These are phyloP conservation scores for Hesperophylax magnus DNA, from an alignment of 1,140 invertebrate genomes.

Conservation along the genomic window DNA sequence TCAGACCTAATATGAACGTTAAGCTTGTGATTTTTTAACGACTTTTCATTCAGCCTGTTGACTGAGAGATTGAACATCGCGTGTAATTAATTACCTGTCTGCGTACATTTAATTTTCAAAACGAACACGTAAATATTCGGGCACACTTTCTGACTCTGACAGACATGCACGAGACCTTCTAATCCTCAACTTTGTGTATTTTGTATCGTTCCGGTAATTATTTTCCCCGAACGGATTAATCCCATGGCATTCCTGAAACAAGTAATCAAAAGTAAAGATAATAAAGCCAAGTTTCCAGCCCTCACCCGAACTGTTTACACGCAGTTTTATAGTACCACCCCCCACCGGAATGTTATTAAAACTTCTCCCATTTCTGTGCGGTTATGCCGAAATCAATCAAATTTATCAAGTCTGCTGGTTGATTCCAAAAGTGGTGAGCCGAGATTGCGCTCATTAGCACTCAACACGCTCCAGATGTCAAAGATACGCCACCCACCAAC, in stretches of 20 bases:
- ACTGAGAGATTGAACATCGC: constrained; percentile 18
- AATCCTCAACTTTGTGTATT: no score
- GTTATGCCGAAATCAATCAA: constrained; percentile 39
- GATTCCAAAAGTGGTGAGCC: constrained; percentile 25
- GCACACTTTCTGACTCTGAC: no score
- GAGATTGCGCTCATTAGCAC: constrained; percentile 41
- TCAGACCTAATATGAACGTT: not conserved
- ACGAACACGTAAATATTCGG: not conserved
- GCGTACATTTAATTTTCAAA: constrained; percentile 8
- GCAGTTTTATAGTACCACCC: constrained; percentile 30
- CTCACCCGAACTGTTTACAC: constrained; percentile 24
- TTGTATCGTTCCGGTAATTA: not conserved
- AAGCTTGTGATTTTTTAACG: not conserved
- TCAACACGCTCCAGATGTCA: constrained; percentile 33
- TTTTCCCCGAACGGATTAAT: constrained; percentile 6
- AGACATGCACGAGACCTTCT: no score
- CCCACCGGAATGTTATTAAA: constrained; percentile 30
- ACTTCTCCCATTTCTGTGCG: constrained; percentile 30
- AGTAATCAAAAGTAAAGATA: constrained; percentile 36
- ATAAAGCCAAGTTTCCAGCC: constrained; percentile 8
- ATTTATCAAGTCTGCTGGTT: constrained; percentile 34
- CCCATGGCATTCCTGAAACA: not conserved
- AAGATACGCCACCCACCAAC: not conserved
- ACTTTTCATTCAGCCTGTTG: constrained; percentile 17
- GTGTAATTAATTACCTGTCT: constrained; percentile 33